A percentile compares a stretch with the other conserved stretches of the same genome.
phyloP scores from a whole-genome alignment of 2,888 invertebrate species.

The Apotomis turbidana region DNA sequence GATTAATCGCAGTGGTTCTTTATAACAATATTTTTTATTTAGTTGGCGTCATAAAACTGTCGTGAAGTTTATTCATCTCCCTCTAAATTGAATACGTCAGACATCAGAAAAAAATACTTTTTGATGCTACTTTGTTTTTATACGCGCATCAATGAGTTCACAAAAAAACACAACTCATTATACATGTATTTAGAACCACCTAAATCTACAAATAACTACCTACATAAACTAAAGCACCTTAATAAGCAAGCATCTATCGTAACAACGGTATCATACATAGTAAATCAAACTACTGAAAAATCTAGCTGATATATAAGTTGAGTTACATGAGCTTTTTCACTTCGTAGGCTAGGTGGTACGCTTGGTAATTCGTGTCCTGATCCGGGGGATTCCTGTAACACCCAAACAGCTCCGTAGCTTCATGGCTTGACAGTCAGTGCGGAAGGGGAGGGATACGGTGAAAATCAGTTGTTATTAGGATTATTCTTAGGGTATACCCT shows the following conservation, averaged over 20 bases:
- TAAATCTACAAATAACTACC: slow-evolving; percentile 25
- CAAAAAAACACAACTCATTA: slow-evolving; percentile 1
- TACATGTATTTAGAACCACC: background rate
- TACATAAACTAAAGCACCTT: slow-evolving; percentile 23
- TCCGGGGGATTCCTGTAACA: slow-evolving; percentile 93
- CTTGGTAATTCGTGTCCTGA: slow-evolving; percentile 97
- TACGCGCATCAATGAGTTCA: slow-evolving; percentile 9
- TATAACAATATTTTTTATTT: background rate
- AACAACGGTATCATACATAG: slow-evolving; percentile 50
- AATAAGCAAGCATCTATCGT: slow-evolving; percentile 38
- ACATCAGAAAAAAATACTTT: background rate
- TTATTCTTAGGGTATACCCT: too few species aligned
- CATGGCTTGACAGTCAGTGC: slow-evolving; percentile 54
- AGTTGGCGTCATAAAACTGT: too few species aligned
- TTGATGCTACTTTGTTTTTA: background rate
- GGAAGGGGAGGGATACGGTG: slow-evolving; percentile 49
- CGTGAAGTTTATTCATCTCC: background rate
- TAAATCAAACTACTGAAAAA: slow-evolving; percentile 59
- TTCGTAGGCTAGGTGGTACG: slow-evolving; percentile 99
- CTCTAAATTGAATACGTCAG: background rate
- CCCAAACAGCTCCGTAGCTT: slow-evolving; percentile 84
- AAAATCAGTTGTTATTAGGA: slow-evolving; percentile 34
- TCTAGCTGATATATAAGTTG: slow-evolving; percentile 75
- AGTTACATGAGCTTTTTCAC: slow-evolving; percentile 99
- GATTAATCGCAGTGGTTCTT: slow-evolving; percentile 10